A percentile compares a stretch with the other conserved stretches of the same genome.
These are phyloP conservation scores for Mareca penelope DNA, from an alignment of 2,797 vertebrate species.

Conservation along the genomic window DNA sequence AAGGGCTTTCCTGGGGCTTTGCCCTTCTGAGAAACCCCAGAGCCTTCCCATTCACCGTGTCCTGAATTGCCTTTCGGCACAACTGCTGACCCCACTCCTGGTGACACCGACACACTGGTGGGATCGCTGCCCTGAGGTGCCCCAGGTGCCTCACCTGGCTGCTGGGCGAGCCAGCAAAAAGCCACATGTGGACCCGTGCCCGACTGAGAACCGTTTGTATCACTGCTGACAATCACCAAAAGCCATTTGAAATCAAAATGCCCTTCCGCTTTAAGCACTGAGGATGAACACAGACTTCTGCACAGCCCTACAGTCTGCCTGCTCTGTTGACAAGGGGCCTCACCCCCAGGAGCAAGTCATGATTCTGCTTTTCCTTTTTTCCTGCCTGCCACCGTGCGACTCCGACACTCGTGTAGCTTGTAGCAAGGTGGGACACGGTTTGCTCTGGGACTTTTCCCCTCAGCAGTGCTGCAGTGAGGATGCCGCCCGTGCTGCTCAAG, in stretches of 20 bases:
- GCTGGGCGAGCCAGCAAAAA: too few species aligned
- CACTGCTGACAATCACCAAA: not conserved
- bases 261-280: not conserved
- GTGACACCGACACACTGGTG: not conserved
- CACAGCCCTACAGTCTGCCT: not conserved
- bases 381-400: fast-evolving
- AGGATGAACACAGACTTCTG: not conserved
- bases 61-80: not conserved
- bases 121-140: not conserved
- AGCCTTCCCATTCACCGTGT: not conserved
- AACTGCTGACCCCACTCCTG: not conserved
- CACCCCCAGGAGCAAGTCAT: not conserved
- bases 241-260: not conserved
- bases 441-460: not conserved
- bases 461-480: not conserved
- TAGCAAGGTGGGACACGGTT: not conserved
- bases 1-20: not conserved
- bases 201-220: not conserved
- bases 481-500: not conserved
- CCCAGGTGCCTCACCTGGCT: not conserved
- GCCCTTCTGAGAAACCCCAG: not conserved
- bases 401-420: fast-evolving
- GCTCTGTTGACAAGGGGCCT: not conserved
- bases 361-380: not conserved
- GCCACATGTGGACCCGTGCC: not conserved